These are phyloP conservation scores for Dasyornis broadbenti DNA, from an alignment of 2,113 vertebrate species.

Conservation along the genomic window DNA sequence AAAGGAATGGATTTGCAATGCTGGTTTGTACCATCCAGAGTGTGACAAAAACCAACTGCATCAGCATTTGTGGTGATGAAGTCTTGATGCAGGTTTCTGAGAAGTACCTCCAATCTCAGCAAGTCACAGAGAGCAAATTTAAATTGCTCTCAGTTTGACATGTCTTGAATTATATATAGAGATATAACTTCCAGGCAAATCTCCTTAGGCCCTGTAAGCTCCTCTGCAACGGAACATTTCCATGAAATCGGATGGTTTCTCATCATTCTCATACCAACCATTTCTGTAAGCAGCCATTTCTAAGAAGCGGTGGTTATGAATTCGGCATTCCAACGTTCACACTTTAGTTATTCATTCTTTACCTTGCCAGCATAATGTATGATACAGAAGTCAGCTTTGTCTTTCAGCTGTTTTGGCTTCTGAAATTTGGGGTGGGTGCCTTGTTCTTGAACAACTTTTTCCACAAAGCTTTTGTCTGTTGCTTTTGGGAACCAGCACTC, in stretches of 20 bases:
- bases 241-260: background rate
- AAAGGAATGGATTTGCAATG: background rate
- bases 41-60: background rate
- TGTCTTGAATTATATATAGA: background rate
- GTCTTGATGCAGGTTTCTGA: background rate
- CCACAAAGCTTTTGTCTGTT: conserved; percentile 97
- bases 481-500: conserved; percentile 99
- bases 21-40: background rate
- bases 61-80: background rate
- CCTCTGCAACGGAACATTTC: background rate
- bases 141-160: background rate
- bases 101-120: background rate
- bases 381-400: conserved; percentile 95
- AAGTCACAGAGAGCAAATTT: background rate
- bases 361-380: conserved; percentile 99
- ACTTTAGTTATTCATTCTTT: background rate
- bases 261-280: background rate
- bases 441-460: conserved; percentile 95
- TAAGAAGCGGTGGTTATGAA: background rate
- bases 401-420: conserved; percentile 97
- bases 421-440: conserved; percentile 94
- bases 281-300: background rate
- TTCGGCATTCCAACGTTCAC: background rate
- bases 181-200: background rate
- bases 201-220: background rate